phyloP scores from a whole-genome alignment of 2,113 vertebrate species.

The Climacteris rufus region DNA sequence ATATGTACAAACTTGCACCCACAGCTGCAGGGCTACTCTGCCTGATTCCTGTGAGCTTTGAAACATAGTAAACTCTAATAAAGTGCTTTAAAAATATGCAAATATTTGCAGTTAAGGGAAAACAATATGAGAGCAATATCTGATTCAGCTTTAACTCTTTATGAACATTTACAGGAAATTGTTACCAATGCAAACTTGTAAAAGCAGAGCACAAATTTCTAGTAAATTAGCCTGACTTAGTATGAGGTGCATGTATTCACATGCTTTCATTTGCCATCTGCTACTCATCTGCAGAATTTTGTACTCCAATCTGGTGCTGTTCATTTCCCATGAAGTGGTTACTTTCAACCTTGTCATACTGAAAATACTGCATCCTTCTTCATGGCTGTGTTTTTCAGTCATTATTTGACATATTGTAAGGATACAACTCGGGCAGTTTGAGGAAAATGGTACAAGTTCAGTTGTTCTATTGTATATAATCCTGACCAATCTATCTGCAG shows the following conservation, averaged over 20 bases:
- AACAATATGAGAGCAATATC: neutral
- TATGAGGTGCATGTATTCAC: slow-evolving; percentile 4
- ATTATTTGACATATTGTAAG: neutral
- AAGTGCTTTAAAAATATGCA: neutral
- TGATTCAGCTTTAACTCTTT: slow-evolving; percentile 5
- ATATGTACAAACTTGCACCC: neutral
- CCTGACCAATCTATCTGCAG: neutral
- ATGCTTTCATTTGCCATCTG: slow-evolving; percentile 58
- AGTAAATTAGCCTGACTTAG: neutral
- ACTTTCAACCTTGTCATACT: neutral
- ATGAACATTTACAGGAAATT: neutral
- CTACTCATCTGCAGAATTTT: slow-evolving; percentile 28
- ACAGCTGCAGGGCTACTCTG: neutral
- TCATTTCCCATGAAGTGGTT: neutral
- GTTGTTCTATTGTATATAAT: neutral
- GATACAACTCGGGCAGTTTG: neutral
- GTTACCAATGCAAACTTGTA: neutral
- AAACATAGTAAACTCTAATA: neutral
- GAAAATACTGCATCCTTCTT: neutral
- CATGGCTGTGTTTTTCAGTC: neutral
- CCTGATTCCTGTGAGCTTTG: neutral
- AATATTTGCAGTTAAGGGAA: neutral
- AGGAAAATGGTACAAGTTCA: neutral
- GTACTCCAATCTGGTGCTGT: slow-evolving; percentile 6
- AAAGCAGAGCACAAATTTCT: neutral